Conservation (phyloP, 2,113 vertebrate genomes). For the Tenebrosternarchus preto region DNA sequence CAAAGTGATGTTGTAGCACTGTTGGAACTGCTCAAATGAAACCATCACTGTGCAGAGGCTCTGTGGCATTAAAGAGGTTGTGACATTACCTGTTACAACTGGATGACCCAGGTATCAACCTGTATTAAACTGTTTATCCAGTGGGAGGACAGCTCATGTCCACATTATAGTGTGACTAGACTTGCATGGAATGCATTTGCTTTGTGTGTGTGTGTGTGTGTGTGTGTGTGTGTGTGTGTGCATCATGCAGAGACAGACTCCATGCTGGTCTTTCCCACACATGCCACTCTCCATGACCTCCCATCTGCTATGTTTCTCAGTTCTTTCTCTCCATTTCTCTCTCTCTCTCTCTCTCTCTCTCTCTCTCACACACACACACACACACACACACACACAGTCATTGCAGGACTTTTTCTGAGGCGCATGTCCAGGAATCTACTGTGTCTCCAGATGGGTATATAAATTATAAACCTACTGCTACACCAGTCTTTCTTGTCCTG, state of each 20-base stretch:
- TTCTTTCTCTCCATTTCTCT: slow-evolving; percentile 11
- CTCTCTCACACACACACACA: not conserved
- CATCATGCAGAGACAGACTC: slow-evolving; percentile 25
- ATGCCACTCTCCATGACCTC: slow-evolving; percentile 23
- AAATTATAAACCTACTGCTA: too few relatives aligned
- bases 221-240: slow-evolving; percentile 1
- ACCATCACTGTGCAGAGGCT: too few relatives aligned
- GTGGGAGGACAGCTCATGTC: too few relatives aligned
- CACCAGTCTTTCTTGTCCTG: too few relatives aligned
- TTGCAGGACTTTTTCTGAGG: not conserved
- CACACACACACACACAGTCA: not conserved
- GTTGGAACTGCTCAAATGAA: too few relatives aligned
- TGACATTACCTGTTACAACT: slow-evolving; percentile 12
- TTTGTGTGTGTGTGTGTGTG: not conserved
- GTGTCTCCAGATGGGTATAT: too few relatives aligned
- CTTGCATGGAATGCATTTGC: not conserved
- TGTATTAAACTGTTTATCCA: not conserved
- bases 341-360: not conserved
- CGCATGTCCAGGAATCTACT: not conserved
- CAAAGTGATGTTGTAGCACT: too few relatives aligned
- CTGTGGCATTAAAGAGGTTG: too few relatives aligned
- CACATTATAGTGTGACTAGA: too few relatives aligned
- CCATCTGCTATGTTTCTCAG: slow-evolving; percentile 33
- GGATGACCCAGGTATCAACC: not conserved
- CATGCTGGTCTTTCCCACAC: slow-evolving; percentile 10